Base-by-base conservation (phyloP, 2,113 vertebrate genomes). In the Illadopsis cleaveri region DNA sequence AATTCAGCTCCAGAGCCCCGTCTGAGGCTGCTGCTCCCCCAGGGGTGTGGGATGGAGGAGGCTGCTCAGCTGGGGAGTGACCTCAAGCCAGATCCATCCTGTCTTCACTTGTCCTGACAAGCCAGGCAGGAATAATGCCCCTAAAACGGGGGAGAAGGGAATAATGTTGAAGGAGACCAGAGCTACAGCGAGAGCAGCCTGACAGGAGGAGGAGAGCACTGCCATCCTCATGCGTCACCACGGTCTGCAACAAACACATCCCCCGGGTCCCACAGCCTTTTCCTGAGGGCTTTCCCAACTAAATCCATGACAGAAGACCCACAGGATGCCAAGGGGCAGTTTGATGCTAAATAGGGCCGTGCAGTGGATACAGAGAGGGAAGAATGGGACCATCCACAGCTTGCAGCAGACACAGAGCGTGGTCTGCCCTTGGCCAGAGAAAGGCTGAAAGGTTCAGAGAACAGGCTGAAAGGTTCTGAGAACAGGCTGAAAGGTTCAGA, bases 391-490 rank as follows among this genome's bases (percentile, higher is more conserved):
- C 40, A 7, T 35, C 6, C 25, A 24, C 14, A 13, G 38, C 51
- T 57, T 15, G 0, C 21, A 22, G 83, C 28, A 73, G 27, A 20
- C 8, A 4, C 1, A 40, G 65, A 66, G 15, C 1, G 0, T 3
- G 40, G 23, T 18, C 31, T 48, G 40, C 48, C 30, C 7, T 2
- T 21, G 35, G 21, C 31, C 78, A 81, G 56, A 84, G 47, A 50
- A 42, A 42, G 42, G 42, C 42, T 42, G 42, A 42, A 42, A 45
- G 45, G 42, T 5, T 45, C 37, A 62, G 37, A 11, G 60, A 37
- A 64, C 25, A 66, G 42, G 37, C 86, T 40, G 40, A 51, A 31
- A 45, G 51, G 48, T 40, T 40, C 42, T 16, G 42, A 42, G 42
- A 12, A 42, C 14, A 42, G 42, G 42, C 42, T 42, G 42, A 42